Conservation (phyloP, 2,113 vertebrate genomes). For the Cathartes aura region DNA sequence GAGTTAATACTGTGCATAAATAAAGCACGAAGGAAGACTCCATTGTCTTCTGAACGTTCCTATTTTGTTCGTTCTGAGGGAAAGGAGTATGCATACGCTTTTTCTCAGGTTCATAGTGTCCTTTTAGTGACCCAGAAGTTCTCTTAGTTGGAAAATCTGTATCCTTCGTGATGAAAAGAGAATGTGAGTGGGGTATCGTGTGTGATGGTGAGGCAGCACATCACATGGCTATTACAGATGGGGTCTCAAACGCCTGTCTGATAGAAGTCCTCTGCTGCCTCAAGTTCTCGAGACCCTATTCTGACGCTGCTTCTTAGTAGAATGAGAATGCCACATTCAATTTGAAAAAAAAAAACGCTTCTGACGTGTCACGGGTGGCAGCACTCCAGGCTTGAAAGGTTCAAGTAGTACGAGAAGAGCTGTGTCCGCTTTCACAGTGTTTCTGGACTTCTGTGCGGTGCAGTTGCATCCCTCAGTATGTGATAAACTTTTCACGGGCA, state of each 20-base stretch:
- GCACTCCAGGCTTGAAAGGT: background rate
- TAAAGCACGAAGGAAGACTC: background rate
- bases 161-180: background rate
- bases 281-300: background rate
- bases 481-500: background rate
- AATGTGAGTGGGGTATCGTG: fast-evolving
- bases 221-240: fast-evolving
- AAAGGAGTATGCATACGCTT: background rate
- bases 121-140: background rate
- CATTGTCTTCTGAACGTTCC: background rate
- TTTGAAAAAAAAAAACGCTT: background rate
- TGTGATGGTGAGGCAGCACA: background rate
- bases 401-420: background rate
- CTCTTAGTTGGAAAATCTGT: background rate
- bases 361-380: background rate
- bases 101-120: background rate
- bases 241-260: background rate
- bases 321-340: fast-evolving
- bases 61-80: background rate
- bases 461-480: background rate
- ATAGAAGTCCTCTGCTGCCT: background rate
- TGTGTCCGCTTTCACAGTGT: background rate
- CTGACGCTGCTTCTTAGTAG: background rate
- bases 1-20: background rate
- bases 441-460: background rate